phyloP scores from a whole-genome alignment of 2,113 vertebrate species.

The Tympanuchus pallidicinctus region DNA sequence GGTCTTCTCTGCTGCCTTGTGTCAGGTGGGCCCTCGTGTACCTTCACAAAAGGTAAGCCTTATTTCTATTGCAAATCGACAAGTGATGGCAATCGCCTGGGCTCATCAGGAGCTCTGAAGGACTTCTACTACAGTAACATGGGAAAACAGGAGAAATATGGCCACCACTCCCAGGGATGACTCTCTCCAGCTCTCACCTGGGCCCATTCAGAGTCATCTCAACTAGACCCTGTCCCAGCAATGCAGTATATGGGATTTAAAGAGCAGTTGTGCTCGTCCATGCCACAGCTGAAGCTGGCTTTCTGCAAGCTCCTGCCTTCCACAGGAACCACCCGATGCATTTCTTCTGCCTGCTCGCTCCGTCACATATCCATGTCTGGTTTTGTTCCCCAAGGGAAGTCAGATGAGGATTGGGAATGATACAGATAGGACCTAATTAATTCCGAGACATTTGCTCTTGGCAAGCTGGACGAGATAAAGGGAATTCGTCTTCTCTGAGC shows the following conservation, averaged over 20 bases:
- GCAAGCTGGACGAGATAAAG: not conserved
- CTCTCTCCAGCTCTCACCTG: not conserved
- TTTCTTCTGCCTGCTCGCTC: slow-evolving; percentile 5
- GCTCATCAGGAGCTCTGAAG: not conserved
- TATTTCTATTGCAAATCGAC: not conserved
- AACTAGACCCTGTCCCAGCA: not conserved
- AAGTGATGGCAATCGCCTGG: not conserved
- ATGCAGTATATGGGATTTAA: not conserved
- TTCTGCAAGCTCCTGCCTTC: not conserved
- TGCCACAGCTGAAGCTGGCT: not conserved
- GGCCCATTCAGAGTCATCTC: not conserved
- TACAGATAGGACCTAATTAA: not conserved
- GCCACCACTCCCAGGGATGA: not conserved
- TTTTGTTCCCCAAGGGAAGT: slow-evolving; percentile 52
- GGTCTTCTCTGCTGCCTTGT: not conserved
- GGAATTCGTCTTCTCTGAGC: slow-evolving; percentile 22
- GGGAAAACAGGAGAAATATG: not conserved
- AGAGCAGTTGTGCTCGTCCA: not conserved
- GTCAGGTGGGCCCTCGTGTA: not conserved
- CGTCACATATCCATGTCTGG: slow-evolving; percentile 48
- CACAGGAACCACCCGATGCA: not conserved
- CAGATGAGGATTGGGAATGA: slow-evolving; percentile 29
- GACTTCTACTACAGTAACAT: not conserved
- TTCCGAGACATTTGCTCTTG: not conserved
- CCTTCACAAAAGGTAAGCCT: not conserved